Evolutionary conservation across 2,888 invertebrate species (phyloP), one percentile per base, ranked within the genome.

Genomic region (Tryphoninae sp.): DNA sequence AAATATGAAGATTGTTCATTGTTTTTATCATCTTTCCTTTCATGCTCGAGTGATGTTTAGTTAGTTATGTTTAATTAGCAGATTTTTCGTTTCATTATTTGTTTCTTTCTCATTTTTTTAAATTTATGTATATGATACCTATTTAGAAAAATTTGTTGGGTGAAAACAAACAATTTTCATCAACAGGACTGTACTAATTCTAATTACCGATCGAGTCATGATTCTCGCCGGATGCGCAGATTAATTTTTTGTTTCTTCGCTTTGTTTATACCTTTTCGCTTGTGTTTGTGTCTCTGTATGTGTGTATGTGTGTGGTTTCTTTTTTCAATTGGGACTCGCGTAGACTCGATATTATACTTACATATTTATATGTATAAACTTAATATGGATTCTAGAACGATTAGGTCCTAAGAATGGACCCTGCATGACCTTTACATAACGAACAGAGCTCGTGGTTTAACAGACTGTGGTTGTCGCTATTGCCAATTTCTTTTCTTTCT

Each of bases 341-440:
- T 80, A 74, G 68, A 77, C 72, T 77, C 59, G 75, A 71, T 71
- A 68, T 74, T 74, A 79, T 75, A 80, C 67, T 53, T 61, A 77
- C 49, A 73, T 78, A 73, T 73, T 74, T 69, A 77, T 77, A 77
- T 69, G 68, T 81, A 81, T 81, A 81, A 81, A 81, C 78, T 81
- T 81, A 81, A 71, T 78, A 49, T 74, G 81, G 78, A 74, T 81
- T 81, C 78, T 78, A 81, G 74, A 81, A 81, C 81, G 81, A 81
- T 81, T 55, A 79, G 82, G 74, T 79, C 83, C 82, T 83, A 78
- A 76, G 65, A 78, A 82, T 83, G 82, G 83, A 83, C 82, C 84
- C 83, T 83, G 82, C 81, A 78, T 83, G 74, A 82, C 80, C 83
- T 83, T 8, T 53, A 82, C 79, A 75, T 67, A 83, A 83, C 80